A percentile compares a stretch with the other conserved stretches of the same genome.
Evolutionary conservation across 1,140 invertebrate species (phyloP).

Genomic region (Adelges cooleyi): DNA sequence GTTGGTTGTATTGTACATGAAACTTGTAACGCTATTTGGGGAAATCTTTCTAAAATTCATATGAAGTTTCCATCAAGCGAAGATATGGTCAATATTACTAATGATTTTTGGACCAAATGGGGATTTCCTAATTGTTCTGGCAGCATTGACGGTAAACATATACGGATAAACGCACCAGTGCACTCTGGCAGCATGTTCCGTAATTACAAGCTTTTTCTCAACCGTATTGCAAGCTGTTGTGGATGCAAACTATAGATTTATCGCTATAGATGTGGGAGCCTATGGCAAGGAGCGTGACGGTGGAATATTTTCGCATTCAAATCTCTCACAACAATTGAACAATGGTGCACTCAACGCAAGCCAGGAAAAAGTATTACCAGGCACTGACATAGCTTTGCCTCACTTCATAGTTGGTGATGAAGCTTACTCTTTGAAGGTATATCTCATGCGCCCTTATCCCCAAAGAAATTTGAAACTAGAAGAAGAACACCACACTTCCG

Average conservation of each 20-base stretch:
- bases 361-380: conserved; percentile 29
- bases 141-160: no score
- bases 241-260: conserved; percentile 36
- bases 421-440: conserved; percentile 31
- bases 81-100: not conserved
- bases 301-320: conserved; percentile 10
- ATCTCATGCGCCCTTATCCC: conserved; percentile 28
- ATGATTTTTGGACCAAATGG: not conserved
- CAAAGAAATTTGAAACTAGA: conserved; percentile 6
- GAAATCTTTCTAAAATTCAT: conserved; percentile 31
- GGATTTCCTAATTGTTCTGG: conserved; percentile 41
- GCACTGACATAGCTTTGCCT: conserved; percentile 28
- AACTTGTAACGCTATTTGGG: conserved; percentile 30
- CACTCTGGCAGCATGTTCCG: not conserved
- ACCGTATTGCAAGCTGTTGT: conserved; percentile 35
- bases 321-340: conserved; percentile 20
- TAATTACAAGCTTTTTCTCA: conserved; percentile 29
- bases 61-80: conserved; percentile 31
- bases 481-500: no score
- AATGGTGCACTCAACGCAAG: conserved; percentile 25
- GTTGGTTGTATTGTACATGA: conserved; percentile 30
- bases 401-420: conserved; percentile 33
- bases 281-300: conserved; percentile 33
- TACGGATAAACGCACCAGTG: conserved; percentile 36
- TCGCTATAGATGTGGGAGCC: no score